These are phyloP conservation scores for Ploceus nigricollis DNA, from an alignment of 2,113 vertebrate species.

Conservation along the genomic window DNA sequence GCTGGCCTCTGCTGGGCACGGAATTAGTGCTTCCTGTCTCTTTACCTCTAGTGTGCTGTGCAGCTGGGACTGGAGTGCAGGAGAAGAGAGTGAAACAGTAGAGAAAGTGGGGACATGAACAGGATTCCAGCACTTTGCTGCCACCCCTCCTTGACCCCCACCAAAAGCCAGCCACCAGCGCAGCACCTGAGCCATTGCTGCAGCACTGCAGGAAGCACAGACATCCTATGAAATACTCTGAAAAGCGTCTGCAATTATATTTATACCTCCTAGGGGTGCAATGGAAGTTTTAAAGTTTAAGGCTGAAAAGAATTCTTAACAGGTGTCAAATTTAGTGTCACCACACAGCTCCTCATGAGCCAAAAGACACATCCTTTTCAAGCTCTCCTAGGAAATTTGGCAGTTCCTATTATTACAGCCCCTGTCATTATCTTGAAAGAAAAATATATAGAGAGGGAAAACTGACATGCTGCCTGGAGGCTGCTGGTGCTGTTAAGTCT, in stretches of 20 bases:
- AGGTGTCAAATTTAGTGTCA: not conserved
- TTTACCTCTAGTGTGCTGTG: not conserved
- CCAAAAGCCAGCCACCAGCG: not conserved
- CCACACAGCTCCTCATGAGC: not conserved
- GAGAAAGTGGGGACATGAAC: not conserved
- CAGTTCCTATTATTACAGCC: conserved; percentile 19
- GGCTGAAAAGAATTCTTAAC: not conserved
- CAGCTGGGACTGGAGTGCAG: not conserved
- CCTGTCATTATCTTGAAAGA: conserved; percentile 5
- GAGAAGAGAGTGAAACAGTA: not conserved
- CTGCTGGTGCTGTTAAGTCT: not conserved
- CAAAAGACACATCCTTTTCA: not conserved
- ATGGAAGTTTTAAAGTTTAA: not conserved
- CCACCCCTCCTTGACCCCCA: not conserved
- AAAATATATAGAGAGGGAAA: not conserved
- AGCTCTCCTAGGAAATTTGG: not conserved
- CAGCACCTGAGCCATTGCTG: not conserved
- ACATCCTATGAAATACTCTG: not conserved
- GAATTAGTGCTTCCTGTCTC: not conserved
- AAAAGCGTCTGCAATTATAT: not conserved
- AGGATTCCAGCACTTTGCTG: not conserved
- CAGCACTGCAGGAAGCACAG: not conserved
- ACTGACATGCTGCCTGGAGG: not conserved
- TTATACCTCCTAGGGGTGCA: not conserved
- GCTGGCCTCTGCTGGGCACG: not conserved